phyloP scores from a whole-genome alignment of 2,888 invertebrate genomes.

The Labia minor region DNA sequence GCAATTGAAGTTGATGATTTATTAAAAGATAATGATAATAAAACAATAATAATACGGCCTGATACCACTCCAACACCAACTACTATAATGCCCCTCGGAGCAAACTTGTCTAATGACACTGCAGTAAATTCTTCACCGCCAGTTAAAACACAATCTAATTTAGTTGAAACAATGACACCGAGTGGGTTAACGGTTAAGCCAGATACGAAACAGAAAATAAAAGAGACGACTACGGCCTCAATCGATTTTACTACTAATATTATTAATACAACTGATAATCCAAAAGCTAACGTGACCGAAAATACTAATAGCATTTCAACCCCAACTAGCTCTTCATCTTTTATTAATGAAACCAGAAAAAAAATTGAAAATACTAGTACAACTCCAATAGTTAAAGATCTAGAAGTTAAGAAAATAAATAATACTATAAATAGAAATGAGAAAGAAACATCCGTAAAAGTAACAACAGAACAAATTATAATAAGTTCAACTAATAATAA shows the following conservation, averaged over 20 bases:
- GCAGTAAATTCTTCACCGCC: background rate
- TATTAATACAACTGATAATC: too few species aligned
- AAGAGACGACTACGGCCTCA: conserved; percentile 24
- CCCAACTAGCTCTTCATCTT: conserved; percentile 13
- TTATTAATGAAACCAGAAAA: conserved; percentile 21
- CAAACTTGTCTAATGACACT: background rate
- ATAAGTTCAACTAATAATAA: too few species aligned
- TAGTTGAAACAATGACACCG: background rate
- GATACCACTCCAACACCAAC: background rate
- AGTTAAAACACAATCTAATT: conserved; percentile 26
- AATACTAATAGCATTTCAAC: too few species aligned
- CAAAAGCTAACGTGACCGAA: too few species aligned
- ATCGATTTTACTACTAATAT: conserved; percentile 35
- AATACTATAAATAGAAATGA: conserved; percentile 17
- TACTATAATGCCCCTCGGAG: background rate
- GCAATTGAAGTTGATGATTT: background rate
- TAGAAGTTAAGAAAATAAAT: too few species aligned
- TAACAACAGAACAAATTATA: conserved; percentile 19
- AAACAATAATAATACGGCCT: background rate
- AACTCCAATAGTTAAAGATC: too few species aligned
- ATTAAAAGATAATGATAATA: background rate
- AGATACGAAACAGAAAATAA: conserved; percentile 21
- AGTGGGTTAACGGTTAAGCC: too few species aligned
- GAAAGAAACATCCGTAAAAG: conserved; percentile 18
- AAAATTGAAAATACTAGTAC: conserved; percentile 19